Conservation (phyloP, 2,113 vertebrate genomes). For the Xenopus borealis region DNA sequence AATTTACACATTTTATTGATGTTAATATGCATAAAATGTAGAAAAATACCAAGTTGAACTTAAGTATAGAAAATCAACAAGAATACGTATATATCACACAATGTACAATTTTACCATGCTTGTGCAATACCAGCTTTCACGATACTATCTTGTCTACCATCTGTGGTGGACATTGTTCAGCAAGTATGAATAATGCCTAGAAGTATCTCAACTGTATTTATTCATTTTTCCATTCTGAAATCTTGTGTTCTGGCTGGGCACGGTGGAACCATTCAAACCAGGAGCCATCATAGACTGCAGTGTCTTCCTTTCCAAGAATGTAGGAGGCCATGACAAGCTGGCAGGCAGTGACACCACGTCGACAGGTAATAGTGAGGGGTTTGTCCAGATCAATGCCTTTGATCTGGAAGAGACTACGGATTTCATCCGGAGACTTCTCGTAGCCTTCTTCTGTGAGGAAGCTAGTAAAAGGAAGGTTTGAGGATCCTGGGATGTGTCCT, state of each 20-base stretch:
- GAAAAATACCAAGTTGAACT: too few species aligned
- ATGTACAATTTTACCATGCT: too few species aligned
- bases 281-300: conserved; percentile 83
- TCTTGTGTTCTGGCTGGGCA: conserved; percentile 73
- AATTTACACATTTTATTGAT: too few species aligned
- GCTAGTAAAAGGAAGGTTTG: conserved; percentile 83
- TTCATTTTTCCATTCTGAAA: conserved; percentile 78
- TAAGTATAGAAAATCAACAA: too few species aligned
- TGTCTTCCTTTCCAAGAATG: conserved; percentile 77
- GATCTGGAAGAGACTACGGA: conserved; percentile 71
- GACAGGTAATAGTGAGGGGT: conserved; percentile 79
- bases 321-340: conserved; percentile 81
- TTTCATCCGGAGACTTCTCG: conserved; percentile 69
- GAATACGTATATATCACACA: too few species aligned
- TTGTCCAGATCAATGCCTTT: conserved; percentile 74
- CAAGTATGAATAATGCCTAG: background rate
- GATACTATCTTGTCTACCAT: background rate
- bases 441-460: conserved; percentile 79
- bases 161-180: background rate
- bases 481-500: conserved; percentile 80
- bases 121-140: too few species aligned
- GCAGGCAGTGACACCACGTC: conserved; percentile 89
- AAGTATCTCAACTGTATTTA: conserved; percentile 51
- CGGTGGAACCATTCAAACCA: conserved; percentile 91
- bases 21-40: too few species aligned